Conservation (phyloP, 2,797 vertebrate species). For the Sebastes glaucus region DNA sequence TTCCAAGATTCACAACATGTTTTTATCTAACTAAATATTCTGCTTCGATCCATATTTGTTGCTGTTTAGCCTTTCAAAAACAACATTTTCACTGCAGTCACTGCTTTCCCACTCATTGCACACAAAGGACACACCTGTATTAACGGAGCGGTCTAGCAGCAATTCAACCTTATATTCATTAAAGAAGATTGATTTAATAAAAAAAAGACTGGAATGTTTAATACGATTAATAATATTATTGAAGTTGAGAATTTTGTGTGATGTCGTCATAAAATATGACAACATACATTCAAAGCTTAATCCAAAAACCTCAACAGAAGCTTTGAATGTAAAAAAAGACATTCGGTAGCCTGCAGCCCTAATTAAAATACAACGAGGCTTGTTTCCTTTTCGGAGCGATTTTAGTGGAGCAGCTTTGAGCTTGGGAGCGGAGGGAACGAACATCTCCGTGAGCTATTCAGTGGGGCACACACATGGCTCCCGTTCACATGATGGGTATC, state of each 20-base stretch:
- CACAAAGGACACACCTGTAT: too few species aligned
- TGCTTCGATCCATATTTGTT: too few species aligned
- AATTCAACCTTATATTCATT: too few species aligned
- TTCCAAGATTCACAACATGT: too few species aligned
- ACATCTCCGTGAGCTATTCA: not conserved
- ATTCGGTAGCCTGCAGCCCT: not conserved
- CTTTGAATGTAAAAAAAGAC: not conserved
- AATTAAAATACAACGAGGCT: too few species aligned
- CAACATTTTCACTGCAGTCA: too few species aligned
- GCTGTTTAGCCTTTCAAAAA: too few species aligned
- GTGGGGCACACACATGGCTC: not conserved
- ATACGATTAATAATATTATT: not conserved
- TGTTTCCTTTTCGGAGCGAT: not conserved
- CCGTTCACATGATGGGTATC: not conserved
- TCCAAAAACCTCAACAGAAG: too few species aligned
- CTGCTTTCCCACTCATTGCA: too few species aligned
- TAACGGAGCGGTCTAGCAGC: too few species aligned
- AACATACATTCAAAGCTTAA: not conserved
- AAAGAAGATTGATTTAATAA: too few species aligned
- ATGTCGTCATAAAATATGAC: not conserved
- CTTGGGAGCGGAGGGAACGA: not conserved
- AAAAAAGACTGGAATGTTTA: not conserved
- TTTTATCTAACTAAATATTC: too few species aligned
- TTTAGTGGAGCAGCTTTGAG: not conserved
- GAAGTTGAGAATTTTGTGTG: not conserved